Conservation (phyloP, 35 echinoderm and acorn worm species). For the Stichopus chloronotus region DNA sequence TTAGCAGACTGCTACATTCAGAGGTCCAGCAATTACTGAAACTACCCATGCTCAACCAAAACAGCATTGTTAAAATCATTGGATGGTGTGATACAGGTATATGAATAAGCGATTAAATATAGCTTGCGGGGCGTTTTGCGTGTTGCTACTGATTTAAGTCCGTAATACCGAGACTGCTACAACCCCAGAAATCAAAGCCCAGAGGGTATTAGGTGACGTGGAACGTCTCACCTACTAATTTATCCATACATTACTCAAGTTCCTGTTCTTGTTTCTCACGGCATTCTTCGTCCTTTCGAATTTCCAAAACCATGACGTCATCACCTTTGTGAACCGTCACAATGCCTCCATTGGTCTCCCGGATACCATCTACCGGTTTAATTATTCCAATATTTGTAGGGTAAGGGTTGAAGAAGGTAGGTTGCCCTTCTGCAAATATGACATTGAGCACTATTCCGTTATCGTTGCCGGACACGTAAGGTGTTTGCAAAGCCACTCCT, state of each 20-base stretch:
- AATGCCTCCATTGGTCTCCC: neutral
- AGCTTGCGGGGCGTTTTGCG: too few relatives aligned
- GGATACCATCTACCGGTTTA: neutral
- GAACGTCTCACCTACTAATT: neutral
- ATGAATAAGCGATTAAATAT: too few relatives aligned
- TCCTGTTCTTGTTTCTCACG: neutral
- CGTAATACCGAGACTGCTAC: neutral
- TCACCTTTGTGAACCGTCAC: neutral
- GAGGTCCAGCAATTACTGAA: too few relatives aligned
- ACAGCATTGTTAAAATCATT: too few relatives aligned
- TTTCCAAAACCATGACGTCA: constrained; percentile 1
- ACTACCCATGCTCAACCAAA: too few relatives aligned
- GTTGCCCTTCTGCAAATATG: neutral
- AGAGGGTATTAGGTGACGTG: neutral
- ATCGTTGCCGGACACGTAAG: neutral
- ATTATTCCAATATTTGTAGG: neutral
- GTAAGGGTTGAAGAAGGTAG: neutral
- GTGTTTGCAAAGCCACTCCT: neutral
- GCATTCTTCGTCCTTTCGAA: neutral
- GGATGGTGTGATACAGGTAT: too few relatives aligned
- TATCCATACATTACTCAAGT: neutral
- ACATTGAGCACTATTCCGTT: neutral
- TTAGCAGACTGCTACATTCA: too few relatives aligned
- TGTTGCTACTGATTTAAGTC: too few relatives aligned
- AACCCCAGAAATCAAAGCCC: neutral